Percentiles rank a stretch among this genome's conserved stretches.
Evolutionary conservation across 2,113 vertebrate species (phyloP).

Genomic region (Trichomycterus rosablanca): DNA sequence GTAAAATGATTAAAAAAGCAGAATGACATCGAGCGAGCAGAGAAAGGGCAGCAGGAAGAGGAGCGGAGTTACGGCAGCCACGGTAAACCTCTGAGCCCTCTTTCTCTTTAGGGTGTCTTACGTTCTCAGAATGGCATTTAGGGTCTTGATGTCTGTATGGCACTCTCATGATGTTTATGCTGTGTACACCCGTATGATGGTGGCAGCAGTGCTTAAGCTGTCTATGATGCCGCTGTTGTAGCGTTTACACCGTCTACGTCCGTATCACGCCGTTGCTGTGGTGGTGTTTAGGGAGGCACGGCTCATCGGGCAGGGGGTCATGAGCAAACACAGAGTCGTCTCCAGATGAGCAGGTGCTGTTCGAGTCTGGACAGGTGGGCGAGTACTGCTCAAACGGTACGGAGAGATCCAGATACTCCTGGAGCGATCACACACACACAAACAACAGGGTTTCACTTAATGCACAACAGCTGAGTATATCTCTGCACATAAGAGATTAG

Average conservation of each 20-base stretch:
- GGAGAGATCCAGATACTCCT: slow-evolving; percentile 92
- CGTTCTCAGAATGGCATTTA: slow-evolving; percentile 2
- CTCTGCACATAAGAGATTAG: background rate
- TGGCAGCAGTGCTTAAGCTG: slow-evolving; percentile 30
- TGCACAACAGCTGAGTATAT: slow-evolving; percentile 11
- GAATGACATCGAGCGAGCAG: slow-evolving; percentile 51
- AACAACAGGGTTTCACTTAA: slow-evolving; percentile 4
- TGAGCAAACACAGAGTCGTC: slow-evolving; percentile 95
- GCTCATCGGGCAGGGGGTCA: slow-evolving; percentile 83
- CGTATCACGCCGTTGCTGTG: slow-evolving; percentile 70
- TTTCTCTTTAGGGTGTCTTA: slow-evolving; percentile 1
- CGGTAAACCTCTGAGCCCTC: background rate
- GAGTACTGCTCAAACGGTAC: slow-evolving; percentile 97
- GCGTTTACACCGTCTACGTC: slow-evolving; percentile 72
- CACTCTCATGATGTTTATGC: background rate
- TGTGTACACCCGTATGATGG: slow-evolving; percentile 73
- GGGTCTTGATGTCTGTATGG: background rate
- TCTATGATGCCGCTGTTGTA: slow-evolving; percentile 54
- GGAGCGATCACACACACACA: slow-evolving; percentile 15
- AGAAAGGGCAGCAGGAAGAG: slow-evolving; percentile 25
- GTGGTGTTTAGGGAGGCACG: slow-evolving; percentile 79
- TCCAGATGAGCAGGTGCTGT: slow-evolving; percentile 92
- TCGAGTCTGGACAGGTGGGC: slow-evolving; percentile 85
- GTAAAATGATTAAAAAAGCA: slow-evolving; percentile 43
- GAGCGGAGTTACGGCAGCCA: background rate